Percentiles rank a stretch among this genome's conserved stretches.
phyloP scores from a whole-genome alignment of 1,140 invertebrate species.

The Orchesella cincta region DNA sequence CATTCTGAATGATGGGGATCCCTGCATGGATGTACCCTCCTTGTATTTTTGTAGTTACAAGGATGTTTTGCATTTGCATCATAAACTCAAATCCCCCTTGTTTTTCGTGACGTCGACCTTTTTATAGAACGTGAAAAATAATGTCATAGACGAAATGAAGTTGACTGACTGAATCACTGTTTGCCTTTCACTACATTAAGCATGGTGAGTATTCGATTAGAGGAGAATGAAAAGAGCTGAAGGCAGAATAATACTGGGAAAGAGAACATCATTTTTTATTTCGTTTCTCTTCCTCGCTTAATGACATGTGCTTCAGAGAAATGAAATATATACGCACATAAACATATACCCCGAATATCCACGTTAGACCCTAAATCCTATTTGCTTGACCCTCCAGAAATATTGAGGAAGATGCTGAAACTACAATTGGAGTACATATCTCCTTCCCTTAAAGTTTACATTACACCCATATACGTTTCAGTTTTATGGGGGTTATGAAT shows the following conservation, averaged over 20 bases:
- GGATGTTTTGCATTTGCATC: not conserved
- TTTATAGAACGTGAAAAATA: not conserved
- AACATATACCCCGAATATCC: too few relatives aligned
- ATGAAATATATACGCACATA: too few relatives aligned
- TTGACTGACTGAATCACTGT: slow-evolving; percentile 27
- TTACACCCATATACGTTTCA: too few relatives aligned
- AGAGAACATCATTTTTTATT: too few relatives aligned
- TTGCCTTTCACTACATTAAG: slow-evolving; percentile 22
- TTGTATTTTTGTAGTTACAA: not conserved
- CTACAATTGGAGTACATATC: too few relatives aligned
- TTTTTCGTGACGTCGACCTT: not conserved
- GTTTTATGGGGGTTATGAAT: too few relatives aligned
- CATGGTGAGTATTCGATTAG: not conserved
- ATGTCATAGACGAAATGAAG: slow-evolving; percentile 18
- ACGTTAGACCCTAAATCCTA: too few relatives aligned
- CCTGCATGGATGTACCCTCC: too few relatives aligned
- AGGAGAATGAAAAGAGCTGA: not conserved
- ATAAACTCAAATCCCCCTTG: not conserved
- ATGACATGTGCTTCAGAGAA: not conserved
- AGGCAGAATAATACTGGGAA: not conserved
- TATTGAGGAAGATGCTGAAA: too few relatives aligned
- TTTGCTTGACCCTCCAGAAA: too few relatives aligned
- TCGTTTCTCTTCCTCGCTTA: not conserved
- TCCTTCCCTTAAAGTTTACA: too few relatives aligned
- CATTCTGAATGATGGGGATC: too few relatives aligned